Conservation (phyloP, 2,113 vertebrate species). For the Procapra przewalskii region DNA sequence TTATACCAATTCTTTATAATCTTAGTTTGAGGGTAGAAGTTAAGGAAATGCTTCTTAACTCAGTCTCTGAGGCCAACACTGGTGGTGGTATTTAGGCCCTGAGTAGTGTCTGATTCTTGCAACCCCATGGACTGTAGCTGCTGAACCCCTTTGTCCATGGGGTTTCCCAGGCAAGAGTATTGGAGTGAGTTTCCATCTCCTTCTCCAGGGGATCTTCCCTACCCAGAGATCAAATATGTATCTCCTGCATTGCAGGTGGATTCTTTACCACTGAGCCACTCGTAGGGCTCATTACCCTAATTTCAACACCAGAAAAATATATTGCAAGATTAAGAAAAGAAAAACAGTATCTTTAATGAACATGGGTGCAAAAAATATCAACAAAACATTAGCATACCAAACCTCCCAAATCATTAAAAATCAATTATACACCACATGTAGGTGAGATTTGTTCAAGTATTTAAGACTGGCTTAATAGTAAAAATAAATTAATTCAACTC, state of each 20-base stretch:
- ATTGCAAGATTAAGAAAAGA: not conserved
- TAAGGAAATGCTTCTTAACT: not conserved
- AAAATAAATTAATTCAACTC: not conserved
- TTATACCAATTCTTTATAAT: not conserved
- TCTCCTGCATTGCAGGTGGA: not conserved
- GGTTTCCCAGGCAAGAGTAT: not conserved
- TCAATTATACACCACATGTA: not conserved
- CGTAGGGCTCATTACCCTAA: not conserved
- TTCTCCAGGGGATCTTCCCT: not conserved
- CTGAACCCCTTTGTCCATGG: not conserved
- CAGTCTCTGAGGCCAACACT: not conserved
- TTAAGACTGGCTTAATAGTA: not conserved
- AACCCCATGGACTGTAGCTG: not conserved
- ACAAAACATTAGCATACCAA: not conserved
- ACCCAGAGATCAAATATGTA: not conserved
- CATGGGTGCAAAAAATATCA: not conserved
- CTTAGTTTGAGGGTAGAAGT: not conserved
- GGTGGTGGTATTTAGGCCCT: not conserved
- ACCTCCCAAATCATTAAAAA: not conserved
- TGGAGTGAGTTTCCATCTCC: not conserved
- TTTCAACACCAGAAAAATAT: not conserved
- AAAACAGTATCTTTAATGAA: not conserved
- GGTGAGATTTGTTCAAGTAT: not conserved
- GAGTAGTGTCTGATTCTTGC: not conserved
- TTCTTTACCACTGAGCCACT: not conserved